Evolutionary conservation across 2,113 vertebrate genomes (phyloP).

Genomic region (Jaculus jaculus): DNA sequence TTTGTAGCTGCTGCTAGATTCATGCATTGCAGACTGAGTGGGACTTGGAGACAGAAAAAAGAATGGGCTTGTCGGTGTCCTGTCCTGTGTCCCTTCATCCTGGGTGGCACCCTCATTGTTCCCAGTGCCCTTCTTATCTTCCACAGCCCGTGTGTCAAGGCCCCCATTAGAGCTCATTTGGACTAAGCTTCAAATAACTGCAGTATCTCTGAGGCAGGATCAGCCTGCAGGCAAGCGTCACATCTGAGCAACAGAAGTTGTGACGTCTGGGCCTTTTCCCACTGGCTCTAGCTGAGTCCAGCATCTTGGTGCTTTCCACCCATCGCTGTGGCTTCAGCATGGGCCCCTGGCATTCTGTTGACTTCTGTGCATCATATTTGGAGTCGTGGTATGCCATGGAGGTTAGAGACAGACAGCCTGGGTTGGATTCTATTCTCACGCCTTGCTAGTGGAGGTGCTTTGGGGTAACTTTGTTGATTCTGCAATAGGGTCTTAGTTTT

Average conservation of each 20-base stretch:
- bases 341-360: neutral
- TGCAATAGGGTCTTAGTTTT: neutral
- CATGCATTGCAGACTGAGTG: neutral
- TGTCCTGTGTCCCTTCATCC: neutral
- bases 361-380: neutral
- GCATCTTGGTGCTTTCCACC: no score
- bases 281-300: neutral
- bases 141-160: rapidly evolving
- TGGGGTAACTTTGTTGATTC: neutral
- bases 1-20: neutral
- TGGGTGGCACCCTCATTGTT: neutral
- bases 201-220: neutral
- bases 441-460: neutral
- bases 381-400: neutral
- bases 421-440: neutral
- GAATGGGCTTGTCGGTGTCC: neutral
- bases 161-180: neutral
- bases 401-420: neutral
- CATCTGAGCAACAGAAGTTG: neutral
- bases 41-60: neutral
- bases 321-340: neutral
- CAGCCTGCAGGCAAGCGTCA: neutral
- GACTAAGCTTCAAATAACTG: neutral
- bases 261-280: neutral
- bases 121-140: neutral